Conservation (phyloP, 2,113 vertebrate genomes). For the Planiliza haematocheilus region DNA sequence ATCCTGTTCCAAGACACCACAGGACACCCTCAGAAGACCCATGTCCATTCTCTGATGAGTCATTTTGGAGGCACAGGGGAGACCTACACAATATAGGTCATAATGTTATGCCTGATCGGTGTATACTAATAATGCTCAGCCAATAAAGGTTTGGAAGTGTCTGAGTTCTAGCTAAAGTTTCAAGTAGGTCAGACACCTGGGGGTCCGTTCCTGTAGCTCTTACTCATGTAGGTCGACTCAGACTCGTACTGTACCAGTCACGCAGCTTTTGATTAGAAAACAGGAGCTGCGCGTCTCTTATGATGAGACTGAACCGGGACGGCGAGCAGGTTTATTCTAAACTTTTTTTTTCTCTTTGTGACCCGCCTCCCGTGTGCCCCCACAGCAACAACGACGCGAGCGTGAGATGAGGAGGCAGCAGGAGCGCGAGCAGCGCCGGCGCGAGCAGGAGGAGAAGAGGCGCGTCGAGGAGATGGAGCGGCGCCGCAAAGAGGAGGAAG, state of each 20-base stretch:
- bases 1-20: too few species aligned
- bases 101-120: too few species aligned
- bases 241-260: neutral
- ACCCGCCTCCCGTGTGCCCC: neutral
- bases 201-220: neutral
- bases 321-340: neutral
- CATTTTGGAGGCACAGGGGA: too few species aligned
- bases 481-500: constrained; percentile 96
- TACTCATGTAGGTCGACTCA: too few species aligned
- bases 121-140: too few species aligned
- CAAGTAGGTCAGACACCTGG: neutral
- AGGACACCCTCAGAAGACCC: too few species aligned
- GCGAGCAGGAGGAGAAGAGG: constrained; percentile 96
- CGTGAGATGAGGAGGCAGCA: constrained; percentile 97
- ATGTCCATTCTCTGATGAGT: too few species aligned
- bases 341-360: neutral
- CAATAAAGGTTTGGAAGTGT: neutral
- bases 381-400: constrained; percentile 96
- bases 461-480: constrained; percentile 94
- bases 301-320: constrained; percentile 28
- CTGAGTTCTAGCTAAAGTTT: neutral
- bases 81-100: too few species aligned
- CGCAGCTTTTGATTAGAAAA: neutral
- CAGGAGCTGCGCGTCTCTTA: neutral
- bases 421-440: constrained; percentile 94